Conservation (phyloP, 92 coral and sea anemone species). For the Bergia sp. region DNA sequence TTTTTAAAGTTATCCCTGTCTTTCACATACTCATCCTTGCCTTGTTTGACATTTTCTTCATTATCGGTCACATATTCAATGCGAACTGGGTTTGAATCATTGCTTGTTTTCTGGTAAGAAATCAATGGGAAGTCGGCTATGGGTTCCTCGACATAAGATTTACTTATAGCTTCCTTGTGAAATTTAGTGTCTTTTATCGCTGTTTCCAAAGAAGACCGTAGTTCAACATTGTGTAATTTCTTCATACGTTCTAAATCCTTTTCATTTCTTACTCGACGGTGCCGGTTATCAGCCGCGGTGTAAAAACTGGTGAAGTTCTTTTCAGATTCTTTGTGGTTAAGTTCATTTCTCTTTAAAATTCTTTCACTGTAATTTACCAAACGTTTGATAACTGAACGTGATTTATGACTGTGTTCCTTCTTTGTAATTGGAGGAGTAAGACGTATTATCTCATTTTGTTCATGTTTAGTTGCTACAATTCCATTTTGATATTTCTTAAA, state of each 20-base stretch:
- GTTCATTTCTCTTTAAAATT: not conserved
- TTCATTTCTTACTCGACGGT: not conserved
- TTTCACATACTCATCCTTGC: not conserved
- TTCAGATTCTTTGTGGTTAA: not conserved
- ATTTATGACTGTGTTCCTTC: not conserved
- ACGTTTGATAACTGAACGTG: not conserved
- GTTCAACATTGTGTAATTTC: not conserved
- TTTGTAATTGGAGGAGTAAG: not conserved
- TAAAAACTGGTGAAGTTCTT: not conserved
- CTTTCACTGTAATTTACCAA: not conserved
- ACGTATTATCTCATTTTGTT: not conserved
- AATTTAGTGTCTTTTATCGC: not conserved
- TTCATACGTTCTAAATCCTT: not conserved
- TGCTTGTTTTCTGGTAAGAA: not conserved
- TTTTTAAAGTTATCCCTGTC: not conserved
- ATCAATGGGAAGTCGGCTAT: not conserved
- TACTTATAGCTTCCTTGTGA: not conserved
- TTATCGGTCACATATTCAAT: conserved; percentile 9
- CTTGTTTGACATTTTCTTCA: not conserved
- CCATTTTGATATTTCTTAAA: not conserved
- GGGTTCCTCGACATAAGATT: not conserved
- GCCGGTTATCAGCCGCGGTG: not conserved
- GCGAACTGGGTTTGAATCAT: not conserved
- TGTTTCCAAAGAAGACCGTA: not conserved
- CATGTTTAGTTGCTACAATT: not conserved